Percentiles rank a stretch among this genome's conserved stretches.
Evolutionary conservation across 1,140 invertebrate genomes (phyloP).

Genomic region (Trichonephila clavipes): DNA sequence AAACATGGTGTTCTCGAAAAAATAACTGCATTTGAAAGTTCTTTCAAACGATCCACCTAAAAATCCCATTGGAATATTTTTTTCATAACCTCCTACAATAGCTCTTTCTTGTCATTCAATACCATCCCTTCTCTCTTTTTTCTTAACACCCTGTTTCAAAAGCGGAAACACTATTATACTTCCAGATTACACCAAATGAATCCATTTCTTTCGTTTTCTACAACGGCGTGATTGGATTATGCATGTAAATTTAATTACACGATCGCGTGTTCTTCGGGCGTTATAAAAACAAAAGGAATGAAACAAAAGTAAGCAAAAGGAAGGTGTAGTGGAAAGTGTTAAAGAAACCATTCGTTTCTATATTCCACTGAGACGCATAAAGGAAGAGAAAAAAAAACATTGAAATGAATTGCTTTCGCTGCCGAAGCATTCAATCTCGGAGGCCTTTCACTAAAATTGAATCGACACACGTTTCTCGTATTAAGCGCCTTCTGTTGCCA

Average conservation of each 20-base stretch:
- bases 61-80: neutral
- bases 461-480: slow-evolving; percentile 54
- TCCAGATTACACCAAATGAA: slow-evolving; percentile 13
- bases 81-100: neutral
- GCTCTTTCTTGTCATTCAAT: neutral
- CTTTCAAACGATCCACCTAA: too few relatives aligned
- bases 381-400: neutral
- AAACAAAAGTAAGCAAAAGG: neutral
- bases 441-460: slow-evolving; percentile 64
- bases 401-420: slow-evolving; percentile 65
- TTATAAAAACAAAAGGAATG: slow-evolving; percentile 51
- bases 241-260: slow-evolving; percentile 65
- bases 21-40: too few relatives aligned
- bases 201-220: neutral
- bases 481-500: slow-evolving; percentile 55
- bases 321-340: slow-evolving; percentile 25
- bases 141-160: neutral
- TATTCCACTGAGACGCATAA: slow-evolving; percentile 56
- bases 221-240: slow-evolving; percentile 34
- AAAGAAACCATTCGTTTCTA: slow-evolving; percentile 60
- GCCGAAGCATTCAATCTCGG: slow-evolving; percentile 27
- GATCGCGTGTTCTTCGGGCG: slow-evolving; percentile 25
- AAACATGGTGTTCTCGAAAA: too few relatives aligned
- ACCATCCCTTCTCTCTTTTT: neutral
- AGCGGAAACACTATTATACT: slow-evolving; percentile 15